phyloP scores from a whole-genome alignment of 2,113 vertebrate genomes.

The Gymnorhina tibicen region DNA sequence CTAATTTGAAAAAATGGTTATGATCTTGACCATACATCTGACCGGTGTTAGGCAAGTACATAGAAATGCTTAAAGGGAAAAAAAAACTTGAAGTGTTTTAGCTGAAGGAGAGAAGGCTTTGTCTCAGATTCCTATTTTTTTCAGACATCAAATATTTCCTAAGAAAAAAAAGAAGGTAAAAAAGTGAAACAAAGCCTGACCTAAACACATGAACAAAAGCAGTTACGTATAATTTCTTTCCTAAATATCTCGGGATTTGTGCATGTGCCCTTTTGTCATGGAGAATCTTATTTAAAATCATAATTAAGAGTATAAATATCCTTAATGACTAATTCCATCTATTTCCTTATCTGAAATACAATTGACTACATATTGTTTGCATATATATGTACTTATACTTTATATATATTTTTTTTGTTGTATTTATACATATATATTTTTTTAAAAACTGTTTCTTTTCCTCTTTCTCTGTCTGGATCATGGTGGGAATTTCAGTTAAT shows the following conservation, averaged over 20 bases:
- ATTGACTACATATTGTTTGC: background rate
- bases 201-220: background rate
- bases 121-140: background rate
- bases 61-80: background rate
- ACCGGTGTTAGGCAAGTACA: background rate
- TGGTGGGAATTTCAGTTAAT: slow-evolving; percentile 61
- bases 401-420: accelerated
- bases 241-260: background rate
- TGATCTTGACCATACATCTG: slow-evolving; percentile 27
- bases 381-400: background rate
- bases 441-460: background rate
- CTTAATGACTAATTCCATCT: background rate
- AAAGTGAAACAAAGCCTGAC: background rate
- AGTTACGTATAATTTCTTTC: background rate
- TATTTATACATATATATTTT: background rate
- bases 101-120: background rate
- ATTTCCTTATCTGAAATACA: background rate
- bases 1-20: slow-evolving; percentile 56
- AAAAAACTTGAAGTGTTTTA: background rate
- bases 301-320: background rate
- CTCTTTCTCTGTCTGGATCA: background rate
- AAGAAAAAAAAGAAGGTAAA: background rate
- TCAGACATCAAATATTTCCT: background rate
- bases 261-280: background rate
- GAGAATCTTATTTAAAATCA: background rate